Conservation (phyloP, 2,888 invertebrate genomes). For the Pristionchus entomophagus region DNA sequence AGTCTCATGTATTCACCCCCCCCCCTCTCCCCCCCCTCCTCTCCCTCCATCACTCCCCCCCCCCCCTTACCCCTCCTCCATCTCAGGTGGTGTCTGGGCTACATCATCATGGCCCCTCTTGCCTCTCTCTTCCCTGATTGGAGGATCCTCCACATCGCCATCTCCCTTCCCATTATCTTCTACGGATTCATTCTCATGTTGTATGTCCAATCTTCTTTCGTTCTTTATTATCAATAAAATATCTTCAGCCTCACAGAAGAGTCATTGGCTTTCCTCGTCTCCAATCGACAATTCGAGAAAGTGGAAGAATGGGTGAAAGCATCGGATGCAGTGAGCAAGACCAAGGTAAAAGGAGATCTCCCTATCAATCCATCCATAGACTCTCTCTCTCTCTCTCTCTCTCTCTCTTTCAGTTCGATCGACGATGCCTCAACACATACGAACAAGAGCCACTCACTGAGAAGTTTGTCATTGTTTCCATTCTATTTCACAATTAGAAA, state of each 20-base stretch:
- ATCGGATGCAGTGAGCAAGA: not conserved
- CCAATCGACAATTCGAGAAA: not conserved
- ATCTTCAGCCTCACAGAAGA: not conserved
- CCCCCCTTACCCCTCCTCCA: no score
- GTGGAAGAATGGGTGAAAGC: conserved; percentile 7
- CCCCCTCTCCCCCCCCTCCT: no score
- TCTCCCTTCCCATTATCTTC: not conserved
- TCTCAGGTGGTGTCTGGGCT: conserved; percentile 24
- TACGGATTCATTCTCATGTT: not conserved
- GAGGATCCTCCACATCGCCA: conserved; percentile 8
- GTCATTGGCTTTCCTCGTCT: conserved; percentile 16
- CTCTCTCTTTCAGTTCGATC: conserved; percentile 33
- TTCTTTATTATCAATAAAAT: not conserved
- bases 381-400: no score
- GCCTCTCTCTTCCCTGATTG: conserved; percentile 5
- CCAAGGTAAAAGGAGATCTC: not conserved
- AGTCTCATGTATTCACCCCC: conserved; percentile 9
- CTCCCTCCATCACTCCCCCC: no score
- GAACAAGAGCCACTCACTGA: conserved; percentile 13
- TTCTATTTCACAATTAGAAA: not conserved
- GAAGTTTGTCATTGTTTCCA: not conserved
- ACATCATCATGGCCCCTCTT: conserved; percentile 9
- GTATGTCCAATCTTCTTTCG: no score
- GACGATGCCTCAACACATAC: not conserved
- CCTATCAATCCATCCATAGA: no score